A percentile compares a stretch with the other conserved stretches of the same genome.
These are phyloP conservation scores for Hydrocynus forskahlii DNA, from an alignment of 2,797 vertebrate genomes.

Conservation along the genomic window DNA sequence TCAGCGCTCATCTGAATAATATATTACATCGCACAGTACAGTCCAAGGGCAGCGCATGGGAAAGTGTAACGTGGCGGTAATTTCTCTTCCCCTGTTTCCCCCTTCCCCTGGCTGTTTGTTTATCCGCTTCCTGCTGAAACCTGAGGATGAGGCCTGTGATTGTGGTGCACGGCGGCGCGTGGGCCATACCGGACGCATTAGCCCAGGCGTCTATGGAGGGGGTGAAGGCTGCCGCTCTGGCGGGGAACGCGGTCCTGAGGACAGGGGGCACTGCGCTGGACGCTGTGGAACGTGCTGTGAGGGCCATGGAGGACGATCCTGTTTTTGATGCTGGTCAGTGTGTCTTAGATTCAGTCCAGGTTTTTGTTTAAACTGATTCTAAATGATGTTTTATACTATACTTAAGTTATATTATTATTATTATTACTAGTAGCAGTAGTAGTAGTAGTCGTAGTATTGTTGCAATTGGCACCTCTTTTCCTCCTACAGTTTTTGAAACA, in stretches of 20 bases:
- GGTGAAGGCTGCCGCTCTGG: slow-evolving; percentile 72
- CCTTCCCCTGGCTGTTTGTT: slow-evolving; percentile 49
- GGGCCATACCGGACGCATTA: slow-evolving; percentile 77
- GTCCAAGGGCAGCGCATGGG: slow-evolving; percentile 56
- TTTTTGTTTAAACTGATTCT: too few species aligned
- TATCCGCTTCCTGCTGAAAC: slow-evolving; percentile 45
- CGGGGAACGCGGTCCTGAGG: slow-evolving; percentile 69
- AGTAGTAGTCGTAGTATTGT: too few species aligned
- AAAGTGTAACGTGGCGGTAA: slow-evolving; percentile 44
- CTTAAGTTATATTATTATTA: too few species aligned
- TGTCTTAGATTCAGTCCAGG: background rate
- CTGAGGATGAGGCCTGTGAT: slow-evolving; percentile 72
- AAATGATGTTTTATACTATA: too few species aligned
- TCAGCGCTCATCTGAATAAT: slow-evolving; percentile 57
- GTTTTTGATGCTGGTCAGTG: slow-evolving; percentile 75
- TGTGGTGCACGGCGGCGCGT: slow-evolving; percentile 82
- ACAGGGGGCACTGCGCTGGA: slow-evolving; percentile 73
- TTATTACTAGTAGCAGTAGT: too few species aligned
- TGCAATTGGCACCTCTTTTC: too few species aligned
- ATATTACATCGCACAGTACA: slow-evolving; percentile 56
- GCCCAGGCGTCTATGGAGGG: slow-evolving; percentile 69
- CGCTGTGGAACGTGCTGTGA: slow-evolving; percentile 79
- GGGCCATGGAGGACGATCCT: slow-evolving; percentile 73
- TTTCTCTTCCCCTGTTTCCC: slow-evolving; percentile 53
- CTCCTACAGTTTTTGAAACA: too few species aligned